These are phyloP conservation scores for Lasioglossum calceatum DNA, from an alignment of 2,888 invertebrate species.

Conservation along the genomic window DNA sequence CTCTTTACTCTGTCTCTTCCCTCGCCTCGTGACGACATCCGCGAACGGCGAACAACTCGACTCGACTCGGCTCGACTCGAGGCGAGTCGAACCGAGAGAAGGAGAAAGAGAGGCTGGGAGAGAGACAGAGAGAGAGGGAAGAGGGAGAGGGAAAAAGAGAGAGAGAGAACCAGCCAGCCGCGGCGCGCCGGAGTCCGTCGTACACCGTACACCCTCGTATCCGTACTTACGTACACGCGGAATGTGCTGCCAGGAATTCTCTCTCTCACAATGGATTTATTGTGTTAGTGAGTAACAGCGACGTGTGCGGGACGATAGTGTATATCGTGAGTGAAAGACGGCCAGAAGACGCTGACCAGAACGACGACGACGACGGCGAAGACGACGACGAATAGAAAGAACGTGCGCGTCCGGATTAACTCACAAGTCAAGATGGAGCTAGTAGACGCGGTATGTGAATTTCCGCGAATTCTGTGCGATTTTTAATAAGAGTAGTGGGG, in stretches of 20 bases:
- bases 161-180: conserved; percentile 39
- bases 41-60: conserved; percentile 64
- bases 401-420: conserved; percentile 63
- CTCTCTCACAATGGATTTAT: conserved; percentile 79
- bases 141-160: not conserved
- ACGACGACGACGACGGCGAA: conserved; percentile 37
- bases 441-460: conserved; percentile 66
- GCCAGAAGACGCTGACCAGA: conserved; percentile 44
- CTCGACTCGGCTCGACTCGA: conserved; percentile 55
- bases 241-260: conserved; percentile 79
- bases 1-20: conserved; percentile 63
- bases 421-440: conserved; percentile 72
- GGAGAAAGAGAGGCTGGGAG: not conserved
- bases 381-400: conserved; percentile 47
- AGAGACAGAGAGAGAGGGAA: not conserved
- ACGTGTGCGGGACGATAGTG: conserved; percentile 49
- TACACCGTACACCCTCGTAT: conserved; percentile 61
- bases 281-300: conserved; percentile 76
- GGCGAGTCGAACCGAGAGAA: conserved; percentile 58
- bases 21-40: conserved; percentile 73
- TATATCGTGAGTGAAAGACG: conserved; percentile 48
- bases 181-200: conserved; percentile 47
- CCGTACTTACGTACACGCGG: conserved; percentile 74
- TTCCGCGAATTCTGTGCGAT: conserved; percentile 60
- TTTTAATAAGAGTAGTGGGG: conserved; percentile 40